Percentiles rank a stretch among this genome's conserved stretches.
These are phyloP conservation scores for Girardia tigrina DNA, from an alignment of 2,888 invertebrate genomes.

Conservation along the genomic window DNA sequence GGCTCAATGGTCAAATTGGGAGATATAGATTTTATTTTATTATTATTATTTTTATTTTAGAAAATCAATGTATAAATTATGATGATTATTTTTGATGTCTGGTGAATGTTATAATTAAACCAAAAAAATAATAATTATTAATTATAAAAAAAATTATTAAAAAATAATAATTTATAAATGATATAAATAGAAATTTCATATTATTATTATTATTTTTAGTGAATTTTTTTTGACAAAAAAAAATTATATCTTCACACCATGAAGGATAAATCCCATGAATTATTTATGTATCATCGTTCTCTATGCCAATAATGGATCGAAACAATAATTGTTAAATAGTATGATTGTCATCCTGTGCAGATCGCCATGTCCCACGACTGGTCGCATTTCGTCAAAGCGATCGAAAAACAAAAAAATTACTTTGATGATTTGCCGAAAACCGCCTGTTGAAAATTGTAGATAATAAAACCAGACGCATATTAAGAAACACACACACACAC, in stretches of 20 bases:
- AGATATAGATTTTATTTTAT: background rate
- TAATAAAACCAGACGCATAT: slow-evolving; percentile 21
- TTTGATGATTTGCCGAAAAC: slow-evolving; percentile 4
- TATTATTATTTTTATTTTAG: too few relatives aligned
- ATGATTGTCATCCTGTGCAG: slow-evolving; percentile 17
- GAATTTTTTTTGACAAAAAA: too few relatives aligned
- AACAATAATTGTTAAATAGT: slow-evolving; percentile 4
- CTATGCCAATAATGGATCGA: background rate
- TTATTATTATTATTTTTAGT: too few relatives aligned
- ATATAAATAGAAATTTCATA: too few relatives aligned
- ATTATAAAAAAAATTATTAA: too few relatives aligned
- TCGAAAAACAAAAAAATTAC: background rate
- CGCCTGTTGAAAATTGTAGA: slow-evolving; percentile 21
- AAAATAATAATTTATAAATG: too few relatives aligned
- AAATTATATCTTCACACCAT: background rate
- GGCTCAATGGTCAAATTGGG: background rate
- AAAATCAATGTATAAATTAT: too few relatives aligned
- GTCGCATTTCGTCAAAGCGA: slow-evolving; percentile 23
- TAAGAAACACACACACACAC: background rate
- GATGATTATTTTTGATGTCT: too few relatives aligned
- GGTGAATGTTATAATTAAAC: background rate
- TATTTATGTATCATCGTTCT: slow-evolving; percentile 10
- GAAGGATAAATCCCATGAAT: background rate
- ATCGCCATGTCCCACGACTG: slow-evolving; percentile 16
- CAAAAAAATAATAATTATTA: background rate